Evolutionary conservation across 2,888 invertebrate species (phyloP).

Genomic region (Tuta absoluta): DNA sequence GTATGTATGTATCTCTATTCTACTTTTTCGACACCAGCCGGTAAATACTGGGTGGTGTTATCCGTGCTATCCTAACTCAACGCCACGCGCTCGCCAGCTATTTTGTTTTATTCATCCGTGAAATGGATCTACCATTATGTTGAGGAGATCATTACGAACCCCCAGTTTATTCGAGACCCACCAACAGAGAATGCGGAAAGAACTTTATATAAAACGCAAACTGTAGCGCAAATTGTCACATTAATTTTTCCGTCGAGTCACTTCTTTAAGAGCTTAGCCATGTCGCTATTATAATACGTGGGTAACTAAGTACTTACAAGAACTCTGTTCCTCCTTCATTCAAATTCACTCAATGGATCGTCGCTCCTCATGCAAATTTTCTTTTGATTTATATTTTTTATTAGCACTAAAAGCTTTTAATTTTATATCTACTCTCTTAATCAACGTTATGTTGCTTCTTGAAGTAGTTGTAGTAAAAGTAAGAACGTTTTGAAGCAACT

Average conservation of each 20-base stretch:
- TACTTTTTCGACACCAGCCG: too few relatives aligned
- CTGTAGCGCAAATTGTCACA: constrained; percentile 3
- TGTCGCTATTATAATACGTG: neutral
- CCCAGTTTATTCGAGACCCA: neutral
- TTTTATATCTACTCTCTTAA: neutral
- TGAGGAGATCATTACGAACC: neutral
- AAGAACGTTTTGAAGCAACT: too few relatives aligned
- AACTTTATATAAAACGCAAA: constrained; percentile 1
- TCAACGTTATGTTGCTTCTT: too few relatives aligned
- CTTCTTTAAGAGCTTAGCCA: constrained; percentile 9
- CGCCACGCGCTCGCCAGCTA: neutral
- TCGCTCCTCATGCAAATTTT: constrained; percentile 2
- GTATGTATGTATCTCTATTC: too few relatives aligned
- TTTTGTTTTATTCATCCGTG: neutral
- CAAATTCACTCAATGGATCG: constrained; percentile 5
- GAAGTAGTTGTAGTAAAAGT: too few relatives aligned
- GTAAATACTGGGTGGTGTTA: too few relatives aligned
- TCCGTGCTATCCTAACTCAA: too few relatives aligned
- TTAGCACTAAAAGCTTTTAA: neutral
- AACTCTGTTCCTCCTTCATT: neutral
- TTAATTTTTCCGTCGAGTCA: neutral
- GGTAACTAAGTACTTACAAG: neutral
- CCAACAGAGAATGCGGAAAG: neutral
- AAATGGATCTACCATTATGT: neutral
- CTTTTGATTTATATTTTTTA: neutral